phyloP scores from a whole-genome alignment of 2,113 vertebrate genomes.

The Balaeniceps rex region DNA sequence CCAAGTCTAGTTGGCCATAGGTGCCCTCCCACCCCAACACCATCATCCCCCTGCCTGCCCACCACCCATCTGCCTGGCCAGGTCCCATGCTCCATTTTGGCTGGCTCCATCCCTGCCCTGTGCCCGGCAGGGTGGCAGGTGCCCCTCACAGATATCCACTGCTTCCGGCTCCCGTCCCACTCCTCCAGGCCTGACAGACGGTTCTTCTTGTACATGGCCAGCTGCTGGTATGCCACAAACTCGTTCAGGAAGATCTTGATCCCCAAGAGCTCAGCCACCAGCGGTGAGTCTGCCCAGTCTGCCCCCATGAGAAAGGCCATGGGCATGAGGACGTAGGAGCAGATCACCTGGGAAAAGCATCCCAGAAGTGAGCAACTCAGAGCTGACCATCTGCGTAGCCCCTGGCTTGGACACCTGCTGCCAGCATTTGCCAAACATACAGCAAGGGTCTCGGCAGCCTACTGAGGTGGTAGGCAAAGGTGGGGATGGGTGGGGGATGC shows the following conservation, averaged over 20 bases:
- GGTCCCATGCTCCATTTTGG: neutral
- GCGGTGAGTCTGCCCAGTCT: constrained; percentile 79
- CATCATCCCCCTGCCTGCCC: neutral
- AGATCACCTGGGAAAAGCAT: constrained; percentile 80
- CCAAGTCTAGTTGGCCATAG: neutral
- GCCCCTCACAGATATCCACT: constrained; percentile 88
- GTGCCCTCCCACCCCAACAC: neutral
- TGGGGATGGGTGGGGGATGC: neutral
- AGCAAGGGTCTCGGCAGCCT: neutral
- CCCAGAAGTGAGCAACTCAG: neutral
- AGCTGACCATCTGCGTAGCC: neutral
- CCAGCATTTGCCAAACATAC: neutral
- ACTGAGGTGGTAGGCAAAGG: rapidly evolving
- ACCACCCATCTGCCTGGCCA: neutral
- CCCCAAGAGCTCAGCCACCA: constrained; percentile 88
- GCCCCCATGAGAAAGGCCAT: constrained; percentile 93
- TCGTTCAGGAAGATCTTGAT: constrained; percentile 94
- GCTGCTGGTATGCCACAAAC: constrained; percentile 89
- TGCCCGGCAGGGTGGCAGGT: neutral
- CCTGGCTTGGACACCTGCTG: rapidly evolving
- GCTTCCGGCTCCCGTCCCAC: constrained; percentile 52
- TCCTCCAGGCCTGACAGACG: constrained; percentile 77
- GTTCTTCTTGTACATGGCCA: constrained; percentile 78
- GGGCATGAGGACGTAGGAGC: constrained; percentile 91
- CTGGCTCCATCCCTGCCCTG: neutral